Base-by-base conservation (phyloP, 2,797 vertebrate species). In the Salarias fasciatus region DNA sequence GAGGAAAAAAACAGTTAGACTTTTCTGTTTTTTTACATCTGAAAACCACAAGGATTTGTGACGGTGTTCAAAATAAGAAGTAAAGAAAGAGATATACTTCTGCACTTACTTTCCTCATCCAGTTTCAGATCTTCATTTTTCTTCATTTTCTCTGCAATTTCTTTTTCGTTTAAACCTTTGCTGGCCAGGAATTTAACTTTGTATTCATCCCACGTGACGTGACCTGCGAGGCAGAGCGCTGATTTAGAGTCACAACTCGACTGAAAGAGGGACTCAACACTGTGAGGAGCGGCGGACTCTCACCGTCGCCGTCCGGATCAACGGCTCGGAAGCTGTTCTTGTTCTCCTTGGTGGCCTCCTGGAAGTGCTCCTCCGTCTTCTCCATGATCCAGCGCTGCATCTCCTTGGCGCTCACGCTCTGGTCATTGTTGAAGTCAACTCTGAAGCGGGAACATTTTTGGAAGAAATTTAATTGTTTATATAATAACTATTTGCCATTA, bases 381-480 rank as follows among this genome's bases (percentile, higher is more conserved):
- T 96, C 94, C 96, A 99, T 96, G 70, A 99, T 99, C 97, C 98
- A 99, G 11, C 89, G 94, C 61, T 99, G 98, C 96, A 99, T 95
- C 63, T 99, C 98, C 66, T 96, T 96, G 1, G 98, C 96, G 0
- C 96, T 95, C 51, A 99, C 94, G 44, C 91, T 95, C 35, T 82
- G 84, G 58, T 99, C 97, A 0, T 90, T 90, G 70, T 99, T 95
- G 57, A 91, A 77, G 28, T 99, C 98, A 10, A 99, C 98, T 81
- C 97, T 99, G 69, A 0, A 2, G 6, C 1, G 1, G 4, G 3
- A 29, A 5, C 35, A 18, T 59, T n/a, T 18, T 24, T 24, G 3
- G 18, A 24, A 24, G 18, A 3, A 24, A 24, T 24, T 24, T 24
- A 18, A 24, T 24, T 24, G 2, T 24, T 3, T 24, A 24, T n/a